phyloP scores from a whole-genome alignment of 2,888 invertebrate species.

The Lycaena phlaeas region DNA sequence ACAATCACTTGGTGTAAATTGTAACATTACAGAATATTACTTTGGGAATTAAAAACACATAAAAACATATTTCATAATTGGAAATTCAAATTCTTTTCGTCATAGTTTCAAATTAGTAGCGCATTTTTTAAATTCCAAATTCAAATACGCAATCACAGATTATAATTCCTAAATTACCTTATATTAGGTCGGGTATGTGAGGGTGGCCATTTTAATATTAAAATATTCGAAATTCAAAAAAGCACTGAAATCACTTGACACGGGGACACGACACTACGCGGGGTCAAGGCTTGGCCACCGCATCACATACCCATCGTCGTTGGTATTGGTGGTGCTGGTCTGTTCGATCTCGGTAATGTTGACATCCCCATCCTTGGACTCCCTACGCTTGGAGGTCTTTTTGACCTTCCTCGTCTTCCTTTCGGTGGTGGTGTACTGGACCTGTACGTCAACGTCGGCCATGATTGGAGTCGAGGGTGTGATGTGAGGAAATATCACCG shows the following conservation, averaged over 20 bases:
- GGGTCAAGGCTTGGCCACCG: slow-evolving; percentile 63
- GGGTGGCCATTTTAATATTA: slow-evolving; percentile 48
- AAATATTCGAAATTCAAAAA: slow-evolving; percentile 18
- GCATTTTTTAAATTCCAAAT: too few species aligned
- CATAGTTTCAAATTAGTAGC: too few species aligned
- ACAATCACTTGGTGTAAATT: too few species aligned
- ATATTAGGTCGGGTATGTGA: slow-evolving; percentile 70
- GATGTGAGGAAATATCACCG: slow-evolving; percentile 48
- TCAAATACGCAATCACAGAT: too few species aligned
- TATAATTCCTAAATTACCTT: too few species aligned
- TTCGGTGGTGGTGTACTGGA: slow-evolving; percentile 88
- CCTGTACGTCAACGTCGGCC: slow-evolving; percentile 93
- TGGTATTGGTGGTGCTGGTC: slow-evolving; percentile 76
- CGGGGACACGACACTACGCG: slow-evolving; percentile 41
- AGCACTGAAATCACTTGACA: slow-evolving; percentile 46
- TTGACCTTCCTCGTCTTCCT: slow-evolving; percentile 94
- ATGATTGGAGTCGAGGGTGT: slow-evolving; percentile 75
- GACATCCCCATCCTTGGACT: slow-evolving; percentile 82
- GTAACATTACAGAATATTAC: too few species aligned
- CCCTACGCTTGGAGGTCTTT: slow-evolving; percentile 85
- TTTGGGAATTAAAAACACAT: too few species aligned
- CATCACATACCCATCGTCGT: slow-evolving; percentile 90
- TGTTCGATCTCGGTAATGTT: slow-evolving; percentile 87
- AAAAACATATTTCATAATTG: too few species aligned
- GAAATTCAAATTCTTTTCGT: too few species aligned